These are phyloP conservation scores for Xylophagus ater DNA, from an alignment of 2,888 invertebrate species.

Conservation along the genomic window DNA sequence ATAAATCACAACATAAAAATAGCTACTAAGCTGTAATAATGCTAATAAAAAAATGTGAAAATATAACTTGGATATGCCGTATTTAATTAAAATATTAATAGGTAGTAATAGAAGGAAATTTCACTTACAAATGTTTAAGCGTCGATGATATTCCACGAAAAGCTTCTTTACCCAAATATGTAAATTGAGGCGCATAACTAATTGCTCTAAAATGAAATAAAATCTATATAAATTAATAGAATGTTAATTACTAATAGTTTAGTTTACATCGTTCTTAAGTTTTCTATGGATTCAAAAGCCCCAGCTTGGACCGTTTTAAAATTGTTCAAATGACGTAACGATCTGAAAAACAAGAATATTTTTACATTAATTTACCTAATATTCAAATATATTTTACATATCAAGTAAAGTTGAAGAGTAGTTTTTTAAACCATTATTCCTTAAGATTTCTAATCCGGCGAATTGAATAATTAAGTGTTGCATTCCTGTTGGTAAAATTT, in stretches of 20 bases:
- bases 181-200: constrained; percentile 53
- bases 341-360: constrained; percentile 13
- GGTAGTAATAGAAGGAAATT: background rate
- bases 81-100: background rate
- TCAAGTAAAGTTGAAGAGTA: constrained; percentile 32
- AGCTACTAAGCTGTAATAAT: too few species aligned
- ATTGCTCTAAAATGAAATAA: constrained; percentile 54
- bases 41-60: too few species aligned
- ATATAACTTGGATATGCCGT: background rate
- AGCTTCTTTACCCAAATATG: constrained; percentile 36
- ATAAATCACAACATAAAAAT: too few species aligned
- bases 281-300: constrained; percentile 28
- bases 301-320: constrained; percentile 33
- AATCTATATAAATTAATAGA: constrained; percentile 11
- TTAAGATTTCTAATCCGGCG: constrained; percentile 32
- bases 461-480: constrained; percentile 33
- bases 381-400: constrained; percentile 25
- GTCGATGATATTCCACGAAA: constrained; percentile 34
- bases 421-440: constrained; percentile 31
- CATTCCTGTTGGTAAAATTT: constrained; percentile 30
- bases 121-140: constrained; percentile 49
- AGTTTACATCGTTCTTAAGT: constrained; percentile 21
- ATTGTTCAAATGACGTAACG: constrained; percentile 24
- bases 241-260: constrained; percentile 5
- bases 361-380: background rate